phyloP scores from a whole-genome alignment of 1,140 invertebrate species.

The Pachyrhynchus sulphureomaculatus region DNA sequence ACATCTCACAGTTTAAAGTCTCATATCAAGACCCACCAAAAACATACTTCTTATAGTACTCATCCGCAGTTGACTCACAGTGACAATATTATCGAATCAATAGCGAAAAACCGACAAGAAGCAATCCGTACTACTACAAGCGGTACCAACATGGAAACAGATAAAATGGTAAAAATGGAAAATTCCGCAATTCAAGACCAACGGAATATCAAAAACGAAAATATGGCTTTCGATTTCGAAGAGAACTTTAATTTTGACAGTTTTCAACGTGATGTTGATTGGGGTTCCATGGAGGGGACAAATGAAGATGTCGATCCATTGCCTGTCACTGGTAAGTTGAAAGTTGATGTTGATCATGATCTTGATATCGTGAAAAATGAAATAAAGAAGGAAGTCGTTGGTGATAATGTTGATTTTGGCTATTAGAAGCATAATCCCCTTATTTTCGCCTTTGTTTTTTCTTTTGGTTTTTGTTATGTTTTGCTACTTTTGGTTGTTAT shows the following conservation, averaged over 20 bases:
- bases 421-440: too few relatives aligned
- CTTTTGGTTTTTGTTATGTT: too few relatives aligned
- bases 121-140: background rate
- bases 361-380: too few relatives aligned
- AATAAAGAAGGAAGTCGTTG: too few relatives aligned
- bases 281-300: slow-evolving; percentile 14
- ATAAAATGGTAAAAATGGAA: background rate
- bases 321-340: background rate
- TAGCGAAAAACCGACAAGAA: background rate
- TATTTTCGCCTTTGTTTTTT: too few relatives aligned
- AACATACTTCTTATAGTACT: slow-evolving; percentile 1
- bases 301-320: background rate
- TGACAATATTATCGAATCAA: slow-evolving; percentile 9
- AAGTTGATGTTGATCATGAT: too few relatives aligned
- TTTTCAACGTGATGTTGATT: slow-evolving; percentile 29
- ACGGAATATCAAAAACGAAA: slow-evolving; percentile 14
- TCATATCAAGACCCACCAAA: slow-evolving; percentile 64
- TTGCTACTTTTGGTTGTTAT: too few relatives aligned
- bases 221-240: slow-evolving; percentile 31
- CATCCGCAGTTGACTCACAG: slow-evolving; percentile 12
- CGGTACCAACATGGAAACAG: too few relatives aligned
- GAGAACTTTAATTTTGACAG: slow-evolving; percentile 30
- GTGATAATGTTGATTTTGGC: too few relatives aligned
- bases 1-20: slow-evolving; percentile 80
- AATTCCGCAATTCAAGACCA: background rate